Percentiles rank a stretch among this genome's conserved stretches.
Conservation (phyloP, 2,113 vertebrate genomes). For the Boleophthalmus pectinirostris region DNA sequence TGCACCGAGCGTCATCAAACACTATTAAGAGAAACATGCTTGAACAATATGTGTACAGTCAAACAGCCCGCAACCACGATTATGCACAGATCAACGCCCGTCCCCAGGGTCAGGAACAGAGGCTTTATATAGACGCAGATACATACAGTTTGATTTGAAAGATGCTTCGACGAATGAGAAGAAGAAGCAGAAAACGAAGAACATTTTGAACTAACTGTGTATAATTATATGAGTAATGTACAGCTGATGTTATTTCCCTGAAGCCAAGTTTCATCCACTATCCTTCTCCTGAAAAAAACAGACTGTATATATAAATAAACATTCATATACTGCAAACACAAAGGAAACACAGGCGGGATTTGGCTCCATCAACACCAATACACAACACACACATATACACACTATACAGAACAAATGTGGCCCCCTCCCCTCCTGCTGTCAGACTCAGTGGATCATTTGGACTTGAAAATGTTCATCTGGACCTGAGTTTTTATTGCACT, state of each 20-base stretch:
- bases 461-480: no score
- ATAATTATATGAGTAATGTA: not conserved
- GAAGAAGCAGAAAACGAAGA: no score
- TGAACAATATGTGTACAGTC: constrained; percentile 3
- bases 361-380: no score
- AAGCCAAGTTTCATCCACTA: not conserved
- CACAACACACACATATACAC: no score
- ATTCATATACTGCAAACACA: no score
- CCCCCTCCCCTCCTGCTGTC: no score
- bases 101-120: not conserved
- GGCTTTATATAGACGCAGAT: not conserved
- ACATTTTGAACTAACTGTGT: not conserved
- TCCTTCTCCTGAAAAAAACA: not conserved
- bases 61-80: not conserved
- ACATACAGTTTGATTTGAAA: not conserved
- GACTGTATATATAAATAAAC: no score
- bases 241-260: not conserved
- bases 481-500: no score
- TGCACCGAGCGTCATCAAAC: not conserved
- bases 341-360: no score
- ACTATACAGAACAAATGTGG: no score
- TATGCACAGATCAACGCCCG: not conserved
- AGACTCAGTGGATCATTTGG: no score
- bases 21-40: not conserved
- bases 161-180: not conserved